phyloP scores from a whole-genome alignment of 2,888 invertebrate genomes.

The Trypoxylon attenuatum region DNA sequence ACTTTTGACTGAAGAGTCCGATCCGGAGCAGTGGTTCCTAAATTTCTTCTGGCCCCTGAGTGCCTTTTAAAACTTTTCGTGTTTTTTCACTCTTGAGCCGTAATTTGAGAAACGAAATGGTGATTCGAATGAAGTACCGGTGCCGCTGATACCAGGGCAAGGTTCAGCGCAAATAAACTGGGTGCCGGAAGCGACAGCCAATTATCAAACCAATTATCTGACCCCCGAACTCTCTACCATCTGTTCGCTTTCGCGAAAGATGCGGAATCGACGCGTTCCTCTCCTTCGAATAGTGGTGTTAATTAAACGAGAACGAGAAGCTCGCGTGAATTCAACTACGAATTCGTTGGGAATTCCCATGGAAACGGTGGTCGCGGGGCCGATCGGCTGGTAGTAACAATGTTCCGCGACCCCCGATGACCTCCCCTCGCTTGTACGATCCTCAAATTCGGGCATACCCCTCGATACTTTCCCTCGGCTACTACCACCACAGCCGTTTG shows the following conservation, averaged over 20 bases:
- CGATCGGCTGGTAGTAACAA: slow-evolving; percentile 41
- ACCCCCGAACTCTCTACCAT: slow-evolving; percentile 9
- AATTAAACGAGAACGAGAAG: slow-evolving; percentile 47
- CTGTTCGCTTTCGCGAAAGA: slow-evolving; percentile 34
- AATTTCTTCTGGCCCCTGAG: no score
- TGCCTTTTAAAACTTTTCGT: no score
- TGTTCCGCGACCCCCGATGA: slow-evolving; percentile 23
- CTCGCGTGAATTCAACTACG: slow-evolving; percentile 31
- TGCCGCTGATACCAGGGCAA: no score
- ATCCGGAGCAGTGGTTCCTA: no score
- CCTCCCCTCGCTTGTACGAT: slow-evolving; percentile 25
- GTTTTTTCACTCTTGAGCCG: no score
- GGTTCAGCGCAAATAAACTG: slow-evolving; percentile 39
- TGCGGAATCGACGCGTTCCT: slow-evolving; percentile 25
- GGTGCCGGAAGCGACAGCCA: slow-evolving; percentile 28
- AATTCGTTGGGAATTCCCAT: slow-evolving; percentile 36
- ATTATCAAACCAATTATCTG: slow-evolving; percentile 46
- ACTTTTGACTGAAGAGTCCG: no score
- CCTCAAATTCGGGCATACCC: slow-evolving; percentile 15
- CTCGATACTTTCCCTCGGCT: background rate
- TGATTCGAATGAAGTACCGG: no score
- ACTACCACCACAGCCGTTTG: slow-evolving; percentile 4
- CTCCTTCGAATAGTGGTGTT: slow-evolving; percentile 34
- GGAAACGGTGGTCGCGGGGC: slow-evolving; percentile 26
- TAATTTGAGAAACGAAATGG: no score